A percentile compares a stretch with the other conserved stretches of the same genome.
phyloP scores from a whole-genome alignment of 2,113 vertebrate species.

The Bos javanicus region DNA sequence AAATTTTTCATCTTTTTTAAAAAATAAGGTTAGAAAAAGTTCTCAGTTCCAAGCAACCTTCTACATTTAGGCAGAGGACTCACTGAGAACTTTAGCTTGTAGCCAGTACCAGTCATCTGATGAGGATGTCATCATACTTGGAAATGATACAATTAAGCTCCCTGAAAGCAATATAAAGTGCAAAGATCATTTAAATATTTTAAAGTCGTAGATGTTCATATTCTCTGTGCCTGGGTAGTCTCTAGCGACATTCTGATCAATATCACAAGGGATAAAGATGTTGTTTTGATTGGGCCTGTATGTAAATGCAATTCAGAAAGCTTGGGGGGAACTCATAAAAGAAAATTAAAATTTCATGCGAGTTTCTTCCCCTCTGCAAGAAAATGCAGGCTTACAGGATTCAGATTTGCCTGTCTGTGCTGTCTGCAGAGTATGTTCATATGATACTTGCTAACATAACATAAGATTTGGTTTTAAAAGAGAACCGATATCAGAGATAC shows the following conservation, averaged over 20 bases:
- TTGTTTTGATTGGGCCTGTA: neutral
- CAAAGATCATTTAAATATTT: conserved; percentile 53
- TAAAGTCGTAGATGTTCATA: conserved; percentile 9
- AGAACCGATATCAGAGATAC: neutral
- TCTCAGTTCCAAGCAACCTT: neutral
- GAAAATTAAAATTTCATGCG: neutral
- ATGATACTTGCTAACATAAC: neutral
- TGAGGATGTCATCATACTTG: conserved; percentile 28
- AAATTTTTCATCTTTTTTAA: neutral
- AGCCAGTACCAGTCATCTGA: conserved; percentile 1
- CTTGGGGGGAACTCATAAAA: neutral
- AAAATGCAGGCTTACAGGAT: neutral
- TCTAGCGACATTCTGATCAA: neutral
- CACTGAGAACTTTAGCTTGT: conserved; percentile 31
- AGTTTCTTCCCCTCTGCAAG: neutral
- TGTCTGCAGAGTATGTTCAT: neutral
- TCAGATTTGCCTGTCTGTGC: neutral
- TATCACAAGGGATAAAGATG: neutral
- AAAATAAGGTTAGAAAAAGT: neutral
- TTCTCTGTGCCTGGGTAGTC: neutral
- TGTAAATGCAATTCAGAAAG: neutral
- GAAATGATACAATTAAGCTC: conserved; percentile 29
- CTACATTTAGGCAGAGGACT: conserved; percentile 4
- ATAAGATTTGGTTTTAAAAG: neutral
- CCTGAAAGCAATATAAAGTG: conserved; percentile 27